Base-by-base conservation (phyloP, 2,797 vertebrate genomes). In the Amblyraja radiata region DNA sequence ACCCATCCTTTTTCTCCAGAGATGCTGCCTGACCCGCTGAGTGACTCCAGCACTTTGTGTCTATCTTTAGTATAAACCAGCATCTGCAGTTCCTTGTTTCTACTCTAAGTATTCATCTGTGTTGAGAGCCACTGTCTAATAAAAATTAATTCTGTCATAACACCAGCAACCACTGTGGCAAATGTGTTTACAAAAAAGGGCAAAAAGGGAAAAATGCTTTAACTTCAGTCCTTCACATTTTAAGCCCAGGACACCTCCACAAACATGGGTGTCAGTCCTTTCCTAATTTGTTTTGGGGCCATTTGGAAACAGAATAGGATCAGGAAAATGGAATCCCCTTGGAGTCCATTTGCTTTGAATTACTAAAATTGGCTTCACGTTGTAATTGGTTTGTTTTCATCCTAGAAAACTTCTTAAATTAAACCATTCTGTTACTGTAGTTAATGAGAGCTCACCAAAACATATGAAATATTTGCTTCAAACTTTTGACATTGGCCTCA, bases 361-460 rank as follows among this genome's bases (percentile, higher is more conserved):
- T 91, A 74, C 39, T 6, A 18, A 74, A 46, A 14, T 91, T 74
- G 65, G 18, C 73, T 91, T 91, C 25, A 91, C 68, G 54, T 54
- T 74, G 36, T 28, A 73, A 74, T 54, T 1, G 10, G 71, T 74
- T 74, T 91, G 21, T 74, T 54, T 91, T 74, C 36, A 91, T 74
- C 23, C 14, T 91, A 36, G 58, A 74, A 91, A 91, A 91, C 4
- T 5, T 54, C 84, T 88, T 88, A 61, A 86, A 68, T 83, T 46
- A 84, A 84, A 84, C 54, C 54, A 90, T 65, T 73, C 68, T 73
- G 32, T 71, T 39, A 90, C n/a, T 36, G n/a, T 36, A 36, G 86
- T 90, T 71, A 90, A 90, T 39, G 65, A 90, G 88, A 32, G 36
- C 10, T 71, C 71, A 68, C 36, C 68, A 74, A 74, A 91, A 91